Evolutionary conservation across 2,797 vertebrate genomes (phyloP).

Genomic region (Distichodus sexfasciatus): DNA sequence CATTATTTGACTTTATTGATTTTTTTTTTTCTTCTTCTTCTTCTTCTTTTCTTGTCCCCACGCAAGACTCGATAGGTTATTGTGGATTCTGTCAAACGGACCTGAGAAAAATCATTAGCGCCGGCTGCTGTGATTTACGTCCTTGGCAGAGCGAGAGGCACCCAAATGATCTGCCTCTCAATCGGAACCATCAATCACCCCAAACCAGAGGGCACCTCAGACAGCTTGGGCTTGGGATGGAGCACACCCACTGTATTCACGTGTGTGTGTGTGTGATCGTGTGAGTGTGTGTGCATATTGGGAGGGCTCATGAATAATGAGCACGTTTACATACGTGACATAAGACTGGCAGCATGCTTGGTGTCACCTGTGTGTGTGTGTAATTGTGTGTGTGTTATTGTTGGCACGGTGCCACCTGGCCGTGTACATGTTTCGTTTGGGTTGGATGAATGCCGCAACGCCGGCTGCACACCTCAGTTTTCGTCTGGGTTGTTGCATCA

Average conservation of each 20-base stretch:
- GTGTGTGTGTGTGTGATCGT: slow-evolving; percentile 7
- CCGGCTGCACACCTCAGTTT: neutral
- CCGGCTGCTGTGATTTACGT: slow-evolving; percentile 81
- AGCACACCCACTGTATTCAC: slow-evolving; percentile 54
- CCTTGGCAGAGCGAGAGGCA: slow-evolving; percentile 76
- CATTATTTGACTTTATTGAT: slow-evolving; percentile 69
- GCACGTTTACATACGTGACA: slow-evolving; percentile 57
- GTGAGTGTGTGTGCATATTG: slow-evolving; percentile 16
- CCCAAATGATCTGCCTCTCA: slow-evolving; percentile 79
- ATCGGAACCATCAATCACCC: slow-evolving; percentile 78
- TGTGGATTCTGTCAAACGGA: slow-evolving; percentile 70
- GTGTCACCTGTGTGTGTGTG: slow-evolving; percentile 19
- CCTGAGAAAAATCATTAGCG: slow-evolving; percentile 78
- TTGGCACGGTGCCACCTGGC: slow-evolving; percentile 28
- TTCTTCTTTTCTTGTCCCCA: slow-evolving; percentile 50
- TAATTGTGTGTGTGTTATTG: slow-evolving; percentile 13
- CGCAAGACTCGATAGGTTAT: slow-evolving; percentile 65
- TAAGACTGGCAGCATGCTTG: slow-evolving; percentile 45
- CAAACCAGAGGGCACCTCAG: slow-evolving; percentile 77
- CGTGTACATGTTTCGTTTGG: slow-evolving; percentile 21
- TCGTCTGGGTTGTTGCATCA: slow-evolving; percentile 11
- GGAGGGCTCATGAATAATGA: slow-evolving; percentile 58
- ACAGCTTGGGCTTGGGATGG: slow-evolving; percentile 61
- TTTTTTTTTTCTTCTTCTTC: slow-evolving; percentile 64
- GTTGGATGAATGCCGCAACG: too few species aligned